Base-by-base conservation (phyloP, 1,140 invertebrate genomes). In the Potamilus streckersoni region DNA sequence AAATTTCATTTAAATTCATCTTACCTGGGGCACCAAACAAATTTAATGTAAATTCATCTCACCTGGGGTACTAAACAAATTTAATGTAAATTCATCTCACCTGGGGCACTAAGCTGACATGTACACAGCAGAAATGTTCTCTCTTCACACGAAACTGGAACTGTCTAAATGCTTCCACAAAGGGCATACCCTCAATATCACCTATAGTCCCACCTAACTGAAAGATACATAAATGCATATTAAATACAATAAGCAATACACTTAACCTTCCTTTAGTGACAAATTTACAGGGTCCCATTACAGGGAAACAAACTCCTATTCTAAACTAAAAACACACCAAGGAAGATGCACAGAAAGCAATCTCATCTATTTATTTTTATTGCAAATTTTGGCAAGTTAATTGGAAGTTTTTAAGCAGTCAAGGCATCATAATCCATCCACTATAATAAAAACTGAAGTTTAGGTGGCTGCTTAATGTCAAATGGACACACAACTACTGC, bases 161-260 rank as follows among this genome's bases (percentile, higher is more conserved):
- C 86, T 99, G 97, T 49, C 98, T 91, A 87, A 99, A 99, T n/a
- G 98, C 97, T 91, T 99, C 97, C 8, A 99, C 96, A 91, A 99
- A 99, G 19, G 97, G 96, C 97, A 99, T 99, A 64, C 98, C 96
- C 91, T 99, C 98, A 80, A 99, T 99, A 89, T 99, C 98, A 17
- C 90, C 98, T 83, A 99, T 96, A 6, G 98, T 99, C 1, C 98
- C 98, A 31, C 98, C 98, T 55, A 99, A 91, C 92, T 92, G 81
- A 14, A 85, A 86, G 62, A 78, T 19, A 78, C 38, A 49, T 49
- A 49, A 49, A 4, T 49, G 38, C 38, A 49, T 63, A 16, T n/a
- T 55, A 70, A 68, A 59, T 11, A 23, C 20, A 19, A 31, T 73
- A 55, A 67, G 65, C 20, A 67, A 67, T 16, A 67, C 11, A 31